Conservation (phyloP, 2,113 vertebrate species). For the Varanus komodoensis region DNA sequence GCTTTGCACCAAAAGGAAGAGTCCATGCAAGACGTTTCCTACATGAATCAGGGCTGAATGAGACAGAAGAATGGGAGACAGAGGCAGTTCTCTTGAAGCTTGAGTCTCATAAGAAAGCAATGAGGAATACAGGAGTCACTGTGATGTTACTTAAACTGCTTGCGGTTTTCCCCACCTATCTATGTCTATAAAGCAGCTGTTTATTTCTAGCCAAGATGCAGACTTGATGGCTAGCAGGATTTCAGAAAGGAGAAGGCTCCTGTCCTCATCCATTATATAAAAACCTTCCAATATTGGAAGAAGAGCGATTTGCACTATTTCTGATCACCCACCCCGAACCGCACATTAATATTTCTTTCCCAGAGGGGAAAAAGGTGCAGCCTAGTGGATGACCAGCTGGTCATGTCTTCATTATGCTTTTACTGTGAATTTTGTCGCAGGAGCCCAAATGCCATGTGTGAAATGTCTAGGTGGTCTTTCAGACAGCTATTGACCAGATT, state of each 20-base stretch:
- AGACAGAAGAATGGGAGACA: constrained; percentile 26
- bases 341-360: not conserved
- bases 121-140: constrained; percentile 7
- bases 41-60: constrained; percentile 19
- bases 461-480: not conserved
- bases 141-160: not conserved
- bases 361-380: not conserved
- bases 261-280: not conserved
- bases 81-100: not conserved
- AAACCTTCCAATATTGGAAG: not conserved
- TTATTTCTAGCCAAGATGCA: not conserved
- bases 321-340: not conserved
- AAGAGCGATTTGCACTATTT: not conserved
- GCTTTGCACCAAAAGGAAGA: constrained; percentile 1
- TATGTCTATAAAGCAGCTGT: not conserved
- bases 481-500: not conserved
- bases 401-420: not conserved
- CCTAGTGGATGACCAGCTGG: not conserved
- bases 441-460: not conserved
- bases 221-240: not conserved
- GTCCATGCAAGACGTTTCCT: not conserved
- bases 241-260: not conserved
- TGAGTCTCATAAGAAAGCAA: not conserved
- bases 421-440: not conserved
- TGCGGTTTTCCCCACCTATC: not conserved